These are phyloP conservation scores for Galagoides demidoff DNA, from an alignment of 2,797 vertebrate species.

Conservation along the genomic window DNA sequence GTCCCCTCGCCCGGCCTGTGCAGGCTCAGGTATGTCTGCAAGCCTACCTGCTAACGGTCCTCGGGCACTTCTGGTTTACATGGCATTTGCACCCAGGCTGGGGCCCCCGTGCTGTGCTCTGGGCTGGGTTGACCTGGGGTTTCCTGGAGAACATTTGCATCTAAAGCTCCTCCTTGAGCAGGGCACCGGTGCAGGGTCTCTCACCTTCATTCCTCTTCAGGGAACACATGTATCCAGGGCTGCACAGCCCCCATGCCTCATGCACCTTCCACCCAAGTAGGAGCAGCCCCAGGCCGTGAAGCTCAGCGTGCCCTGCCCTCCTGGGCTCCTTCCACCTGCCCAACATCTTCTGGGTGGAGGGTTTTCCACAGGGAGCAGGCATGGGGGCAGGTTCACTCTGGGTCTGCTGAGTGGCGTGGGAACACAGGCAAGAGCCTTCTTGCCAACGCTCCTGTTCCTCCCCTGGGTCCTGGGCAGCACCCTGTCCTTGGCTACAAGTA, in stretches of 20 bases:
- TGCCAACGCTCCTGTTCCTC: fast-evolving
- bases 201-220: neutral
- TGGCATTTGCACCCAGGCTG: neutral
- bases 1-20: neutral
- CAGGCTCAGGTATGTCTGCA: too few species aligned
- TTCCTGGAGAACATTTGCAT: neutral
- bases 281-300: neutral
- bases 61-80: neutral
- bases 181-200: neutral
- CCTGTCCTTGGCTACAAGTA: neutral
- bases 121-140: fast-evolving
- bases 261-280: neutral
- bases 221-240: neutral
- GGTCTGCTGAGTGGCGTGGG: neutral
- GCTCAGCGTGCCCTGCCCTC: fast-evolving
- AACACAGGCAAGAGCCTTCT: neutral
- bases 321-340: neutral
- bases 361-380: neutral
- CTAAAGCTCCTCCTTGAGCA: neutral
- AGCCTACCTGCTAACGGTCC: neutral
- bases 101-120: fast-evolving
- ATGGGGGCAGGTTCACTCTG: neutral
- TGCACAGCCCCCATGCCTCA: neutral
- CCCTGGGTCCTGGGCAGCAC: neutral
- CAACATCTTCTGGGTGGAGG: neutral